Conservation (phyloP, 2,888 invertebrate species). For the Bombylius discolor region DNA sequence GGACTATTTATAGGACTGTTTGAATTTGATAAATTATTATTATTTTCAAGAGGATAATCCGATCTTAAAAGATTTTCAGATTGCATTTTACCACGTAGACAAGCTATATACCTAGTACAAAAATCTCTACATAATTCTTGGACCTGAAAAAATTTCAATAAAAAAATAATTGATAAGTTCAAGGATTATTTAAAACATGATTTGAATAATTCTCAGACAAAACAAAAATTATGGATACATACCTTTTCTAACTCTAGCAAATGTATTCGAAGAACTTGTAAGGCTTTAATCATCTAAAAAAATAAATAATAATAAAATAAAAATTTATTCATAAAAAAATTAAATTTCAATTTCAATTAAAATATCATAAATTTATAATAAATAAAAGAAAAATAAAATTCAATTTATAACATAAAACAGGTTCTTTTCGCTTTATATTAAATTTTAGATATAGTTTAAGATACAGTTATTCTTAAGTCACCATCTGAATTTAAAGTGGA, state of each 20-base stretch:
- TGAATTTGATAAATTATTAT: slow-evolving; percentile 39
- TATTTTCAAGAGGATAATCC: slow-evolving; percentile 47
- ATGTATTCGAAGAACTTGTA: slow-evolving; percentile 85
- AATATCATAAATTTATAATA: no score
- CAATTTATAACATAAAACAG: no score
- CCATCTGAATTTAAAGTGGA: no score
- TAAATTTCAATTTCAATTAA: not conserved
- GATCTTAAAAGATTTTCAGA: slow-evolving; percentile 72
- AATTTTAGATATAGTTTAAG: no score
- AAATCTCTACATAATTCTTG: slow-evolving; percentile 91
- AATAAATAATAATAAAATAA: not conserved
- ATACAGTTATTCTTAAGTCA: no score
- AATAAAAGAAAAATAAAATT: no score
- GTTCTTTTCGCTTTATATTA: no score
- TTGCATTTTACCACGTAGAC: slow-evolving; percentile 82
- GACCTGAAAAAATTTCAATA: slow-evolving; percentile 36
- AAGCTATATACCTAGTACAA: slow-evolving; percentile 83
- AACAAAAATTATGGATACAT: not conserved
- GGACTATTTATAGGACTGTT: slow-evolving; percentile 33
- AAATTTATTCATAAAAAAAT: no score
- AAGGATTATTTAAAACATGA: no score
- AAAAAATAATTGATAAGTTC: no score
- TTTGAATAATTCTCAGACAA: no score
- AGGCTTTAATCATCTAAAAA: slow-evolving; percentile 67
- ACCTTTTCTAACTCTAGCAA: slow-evolving; percentile 77